Evolutionary conservation across 2,888 invertebrate genomes (phyloP).

Genomic region (Tortrix viridana): DNA sequence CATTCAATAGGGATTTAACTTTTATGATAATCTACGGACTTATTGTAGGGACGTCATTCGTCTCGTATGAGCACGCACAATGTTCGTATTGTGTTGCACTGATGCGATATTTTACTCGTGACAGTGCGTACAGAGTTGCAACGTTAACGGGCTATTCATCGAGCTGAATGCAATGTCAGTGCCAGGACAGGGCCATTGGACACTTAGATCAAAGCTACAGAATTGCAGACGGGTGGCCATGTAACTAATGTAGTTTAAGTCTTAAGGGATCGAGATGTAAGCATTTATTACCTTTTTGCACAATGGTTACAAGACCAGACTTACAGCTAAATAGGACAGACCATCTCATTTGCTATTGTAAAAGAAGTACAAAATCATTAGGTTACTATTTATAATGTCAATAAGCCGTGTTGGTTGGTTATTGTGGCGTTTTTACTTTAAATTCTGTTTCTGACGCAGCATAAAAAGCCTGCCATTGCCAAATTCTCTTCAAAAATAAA

Average conservation of each 20-base stretch:
- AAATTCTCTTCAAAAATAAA: not conserved
- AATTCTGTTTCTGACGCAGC: too few species aligned
- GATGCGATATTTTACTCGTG: constrained; percentile 61
- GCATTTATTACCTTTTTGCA: constrained; percentile 2
- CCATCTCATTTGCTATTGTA: too few species aligned
- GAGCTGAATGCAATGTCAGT: constrained; percentile 60
- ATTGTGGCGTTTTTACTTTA: too few species aligned
- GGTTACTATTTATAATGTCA: too few species aligned
- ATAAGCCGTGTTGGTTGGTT: too few species aligned
- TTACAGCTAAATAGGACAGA: too few species aligned
- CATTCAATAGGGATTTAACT: constrained; percentile 18
- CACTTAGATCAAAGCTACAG: constrained; percentile 48
- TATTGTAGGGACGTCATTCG: constrained; percentile 29
- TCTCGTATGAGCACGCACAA: constrained; percentile 33
- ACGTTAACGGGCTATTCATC: constrained; percentile 74
- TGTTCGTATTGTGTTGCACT: constrained; percentile 40
- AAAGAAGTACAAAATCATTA: too few species aligned
- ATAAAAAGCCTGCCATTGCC: not conserved
- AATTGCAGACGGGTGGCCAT: constrained; percentile 15
- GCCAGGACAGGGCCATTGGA: constrained; percentile 53
- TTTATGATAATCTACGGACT: constrained; percentile 28
- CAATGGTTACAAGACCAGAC: too few species aligned
- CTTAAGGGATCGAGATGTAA: constrained; percentile 19
- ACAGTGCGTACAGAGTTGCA: constrained; percentile 49
- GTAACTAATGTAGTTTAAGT: constrained; percentile 5